These are phyloP conservation scores for Actinemys pallida DNA, from an alignment of 2,113 vertebrate species.

Conservation along the genomic window DNA sequence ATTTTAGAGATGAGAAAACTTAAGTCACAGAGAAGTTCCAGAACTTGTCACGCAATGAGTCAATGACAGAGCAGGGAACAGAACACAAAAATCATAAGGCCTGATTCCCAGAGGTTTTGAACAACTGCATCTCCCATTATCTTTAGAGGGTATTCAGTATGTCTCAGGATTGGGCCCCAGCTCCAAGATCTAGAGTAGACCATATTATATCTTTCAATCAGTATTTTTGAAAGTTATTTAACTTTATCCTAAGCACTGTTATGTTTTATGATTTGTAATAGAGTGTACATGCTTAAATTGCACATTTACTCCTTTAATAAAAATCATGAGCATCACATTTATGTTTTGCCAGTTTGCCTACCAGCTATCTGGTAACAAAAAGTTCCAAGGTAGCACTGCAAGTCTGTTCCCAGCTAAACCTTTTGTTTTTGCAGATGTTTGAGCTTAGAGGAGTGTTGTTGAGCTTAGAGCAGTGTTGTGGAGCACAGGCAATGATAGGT, in stretches of 20 bases:
- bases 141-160: background rate
- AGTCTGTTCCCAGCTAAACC: constrained; percentile 86
- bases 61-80: background rate
- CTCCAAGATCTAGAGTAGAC: background rate
- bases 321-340: constrained; percentile 63
- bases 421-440: constrained; percentile 99
- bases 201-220: background rate
- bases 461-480: constrained; percentile 80
- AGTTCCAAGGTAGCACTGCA: constrained; percentile 84
- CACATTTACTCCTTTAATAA: constrained; percentile 69
- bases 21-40: background rate
- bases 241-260: constrained; percentile 57
- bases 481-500: constrained; percentile 79
- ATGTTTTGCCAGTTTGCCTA: constrained; percentile 85
- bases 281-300: constrained; percentile 64
- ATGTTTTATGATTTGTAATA: constrained; percentile 69
- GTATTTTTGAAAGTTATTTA: constrained; percentile 48
- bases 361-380: constrained; percentile 82
- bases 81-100: background rate
- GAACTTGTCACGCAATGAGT: background rate
- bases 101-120: background rate
- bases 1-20: background rate
- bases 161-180: background rate
- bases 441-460: constrained; percentile 84
- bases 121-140: background rate